Evolutionary conservation across 2,113 vertebrate species (phyloP), one percentile per base, ranked within the genome.

Genomic region (Triplophysa dalaica): DNA sequence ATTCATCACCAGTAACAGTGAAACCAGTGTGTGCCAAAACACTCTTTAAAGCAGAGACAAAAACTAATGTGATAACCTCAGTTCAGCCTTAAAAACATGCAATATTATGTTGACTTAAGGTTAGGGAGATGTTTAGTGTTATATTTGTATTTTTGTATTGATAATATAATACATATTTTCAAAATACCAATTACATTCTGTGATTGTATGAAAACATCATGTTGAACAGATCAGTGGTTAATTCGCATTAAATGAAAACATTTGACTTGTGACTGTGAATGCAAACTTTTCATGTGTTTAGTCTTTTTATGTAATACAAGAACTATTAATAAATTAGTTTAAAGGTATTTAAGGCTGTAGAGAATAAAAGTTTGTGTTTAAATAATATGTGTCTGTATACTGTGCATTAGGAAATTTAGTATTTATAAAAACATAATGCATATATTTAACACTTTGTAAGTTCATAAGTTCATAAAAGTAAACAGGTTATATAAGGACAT

Each of bases 1-100:
- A 80, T 85, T 77, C 70, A 85, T 81, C 81, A 78, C 64, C 54
- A 75, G 78, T 52, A 61, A 60, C 81, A 45, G n/a, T 43, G 21
- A 58, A 70, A 13, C 22, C 70, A 19, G 38, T 62, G 21, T 75
- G 56, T 48, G 72, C 61, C 79, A 81, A 67, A 80, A 78, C 52
- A 6, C 16, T 62, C 63, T 13, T 70, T 41, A 21, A 21, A 60
- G 54, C 43, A 64, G 38, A 64, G 64, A 74, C 13, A 2, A 26
- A 81, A 24, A 68, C 70, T 43, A 61, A 56, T 50, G 21, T 26
- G 14, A 45, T 3, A 74, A 10, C 54, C 33, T 61, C 56, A 17
- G 10, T 24, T 61, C 33, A 74, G 21, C 38, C 72, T 13, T 61
- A 29, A 13, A 29, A 12, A 72, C 69, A 21, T 1, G 7, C 26